phyloP scores from a whole-genome alignment of 1,140 invertebrate genomes.

The Apolygus lucorum region DNA sequence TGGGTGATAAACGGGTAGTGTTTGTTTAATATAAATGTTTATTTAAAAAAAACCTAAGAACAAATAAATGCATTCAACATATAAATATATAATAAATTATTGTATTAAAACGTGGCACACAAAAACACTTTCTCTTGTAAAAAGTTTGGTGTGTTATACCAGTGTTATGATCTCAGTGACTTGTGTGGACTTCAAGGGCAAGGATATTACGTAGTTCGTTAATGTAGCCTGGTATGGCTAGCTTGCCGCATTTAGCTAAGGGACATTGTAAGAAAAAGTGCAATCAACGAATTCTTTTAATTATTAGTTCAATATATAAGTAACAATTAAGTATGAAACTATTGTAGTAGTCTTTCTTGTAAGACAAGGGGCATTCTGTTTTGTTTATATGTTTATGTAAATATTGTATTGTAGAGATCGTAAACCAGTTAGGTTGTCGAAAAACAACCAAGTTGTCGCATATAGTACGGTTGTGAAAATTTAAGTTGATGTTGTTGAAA shows the following conservation, averaged over 20 bases:
- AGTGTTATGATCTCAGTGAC: constrained; percentile 26
- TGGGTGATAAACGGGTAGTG: constrained; percentile 32
- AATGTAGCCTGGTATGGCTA: neutral
- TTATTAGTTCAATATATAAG: constrained; percentile 25
- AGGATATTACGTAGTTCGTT: neutral
- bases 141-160: constrained; percentile 18
- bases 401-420: constrained; percentile 28
- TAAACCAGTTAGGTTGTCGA: constrained; percentile 28
- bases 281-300: constrained; percentile 31
- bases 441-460: constrained; percentile 26
- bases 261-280: constrained; percentile 27
- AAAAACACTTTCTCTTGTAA: constrained; percentile 16
- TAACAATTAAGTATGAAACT: constrained; percentile 25
- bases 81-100: constrained; percentile 15
- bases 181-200: neutral
- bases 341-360: constrained; percentile 29
- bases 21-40: constrained; percentile 26
- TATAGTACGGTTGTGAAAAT: constrained; percentile 29
- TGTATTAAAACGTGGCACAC: constrained; percentile 9
- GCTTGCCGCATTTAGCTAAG: constrained; percentile 8
- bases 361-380: constrained; percentile 31
- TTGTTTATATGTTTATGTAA: constrained; percentile 29
- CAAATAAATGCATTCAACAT: constrained; percentile 10
- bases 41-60: constrained; percentile 16
- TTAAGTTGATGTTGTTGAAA: constrained; percentile 31